phyloP scores from a whole-genome alignment of 1,140 invertebrate genomes.

The Brachionus plicatilis region DNA sequence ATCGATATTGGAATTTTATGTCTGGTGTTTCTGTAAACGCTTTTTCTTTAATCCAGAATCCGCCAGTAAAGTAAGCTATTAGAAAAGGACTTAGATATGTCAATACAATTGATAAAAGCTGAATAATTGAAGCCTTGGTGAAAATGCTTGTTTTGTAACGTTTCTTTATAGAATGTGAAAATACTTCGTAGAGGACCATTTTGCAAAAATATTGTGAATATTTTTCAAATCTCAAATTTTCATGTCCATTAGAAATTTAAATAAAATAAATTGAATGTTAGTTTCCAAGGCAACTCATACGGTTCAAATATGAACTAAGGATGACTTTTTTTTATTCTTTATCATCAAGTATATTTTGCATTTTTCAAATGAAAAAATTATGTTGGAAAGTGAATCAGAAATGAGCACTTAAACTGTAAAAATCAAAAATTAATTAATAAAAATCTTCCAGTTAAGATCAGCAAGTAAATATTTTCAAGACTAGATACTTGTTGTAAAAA shows the following conservation, averaged over 20 bases:
- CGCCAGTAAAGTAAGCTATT: conserved; percentile 46
- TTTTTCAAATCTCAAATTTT: neutral
- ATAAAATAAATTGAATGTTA: conserved; percentile 8
- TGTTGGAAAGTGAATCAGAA: neutral
- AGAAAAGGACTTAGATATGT: conserved; percentile 53
- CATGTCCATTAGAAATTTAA: conserved; percentile 1
- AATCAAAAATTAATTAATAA: neutral
- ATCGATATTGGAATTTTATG: conserved; percentile 29
- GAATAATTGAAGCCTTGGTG: conserved; percentile 52
- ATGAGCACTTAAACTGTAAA: neutral
- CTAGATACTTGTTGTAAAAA: neutral
- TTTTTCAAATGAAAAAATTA: neutral
- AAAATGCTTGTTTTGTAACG: conserved; percentile 52
- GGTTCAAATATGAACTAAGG: neutral
- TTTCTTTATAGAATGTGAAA: conserved; percentile 50
- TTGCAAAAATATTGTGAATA: conserved; percentile 28
- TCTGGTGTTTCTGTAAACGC: conserved; percentile 8
- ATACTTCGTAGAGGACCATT: conserved; percentile 55
- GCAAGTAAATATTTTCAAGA: neutral
- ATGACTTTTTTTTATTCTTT: conserved; percentile 3
- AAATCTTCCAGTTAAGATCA: neutral
- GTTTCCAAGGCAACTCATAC: neutral
- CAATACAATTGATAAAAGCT: conserved; percentile 47
- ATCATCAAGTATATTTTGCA: neutral
- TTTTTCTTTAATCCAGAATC: conserved; percentile 34